Percentiles rank a stretch among this genome's conserved stretches.
Conservation (phyloP, 2,113 vertebrate genomes). For the Cygnus atratus region DNA sequence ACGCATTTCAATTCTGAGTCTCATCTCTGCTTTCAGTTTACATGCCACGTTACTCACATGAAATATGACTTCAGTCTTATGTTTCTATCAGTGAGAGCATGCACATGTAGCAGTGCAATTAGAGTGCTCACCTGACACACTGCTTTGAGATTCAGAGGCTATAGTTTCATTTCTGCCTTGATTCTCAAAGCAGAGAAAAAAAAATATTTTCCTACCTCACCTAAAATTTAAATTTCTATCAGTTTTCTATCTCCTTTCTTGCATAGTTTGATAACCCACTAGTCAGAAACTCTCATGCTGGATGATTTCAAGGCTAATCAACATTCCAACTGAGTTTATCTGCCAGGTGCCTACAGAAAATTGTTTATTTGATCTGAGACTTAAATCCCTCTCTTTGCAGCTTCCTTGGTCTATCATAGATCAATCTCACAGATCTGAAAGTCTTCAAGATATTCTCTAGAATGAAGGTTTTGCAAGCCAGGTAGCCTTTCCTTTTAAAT, state of each 20-base stretch:
- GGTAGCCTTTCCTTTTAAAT: background rate
- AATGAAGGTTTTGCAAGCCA: background rate
- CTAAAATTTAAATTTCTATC: background rate
- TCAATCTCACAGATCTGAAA: background rate
- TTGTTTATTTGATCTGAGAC: background rate
- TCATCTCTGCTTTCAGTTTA: background rate
- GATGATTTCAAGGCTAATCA: background rate
- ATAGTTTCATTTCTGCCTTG: background rate
- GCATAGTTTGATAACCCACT: background rate
- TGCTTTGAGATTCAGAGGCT: background rate
- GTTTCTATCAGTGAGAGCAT: background rate
- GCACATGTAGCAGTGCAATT: background rate
- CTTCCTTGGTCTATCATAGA: background rate
- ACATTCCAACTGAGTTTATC: background rate
- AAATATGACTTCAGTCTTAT: background rate
- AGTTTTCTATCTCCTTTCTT: background rate
- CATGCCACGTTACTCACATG: rapidly evolving
- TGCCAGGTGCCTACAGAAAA: background rate
- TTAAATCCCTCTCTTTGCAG: background rate
- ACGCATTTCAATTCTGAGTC: background rate
- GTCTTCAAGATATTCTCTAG: background rate
- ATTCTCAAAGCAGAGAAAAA: background rate
- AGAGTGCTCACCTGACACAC: background rate
- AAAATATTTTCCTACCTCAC: rapidly evolving
- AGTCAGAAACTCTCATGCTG: background rate